Conservation (phyloP, 2,113 vertebrate species). For the Clarias magur region DNA sequence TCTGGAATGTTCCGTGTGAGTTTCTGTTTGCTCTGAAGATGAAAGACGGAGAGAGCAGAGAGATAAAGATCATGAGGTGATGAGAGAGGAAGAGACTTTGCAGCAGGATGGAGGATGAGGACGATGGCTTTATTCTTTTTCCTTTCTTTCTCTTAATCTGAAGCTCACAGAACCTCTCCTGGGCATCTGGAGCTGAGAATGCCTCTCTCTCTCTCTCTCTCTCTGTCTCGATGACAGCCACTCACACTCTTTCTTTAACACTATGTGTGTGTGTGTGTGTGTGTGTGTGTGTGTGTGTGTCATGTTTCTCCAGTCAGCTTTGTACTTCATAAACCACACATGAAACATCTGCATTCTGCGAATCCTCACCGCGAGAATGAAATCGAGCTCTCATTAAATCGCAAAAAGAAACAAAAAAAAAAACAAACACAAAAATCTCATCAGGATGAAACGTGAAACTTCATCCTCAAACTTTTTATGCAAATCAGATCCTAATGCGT, state of each 20-base stretch:
- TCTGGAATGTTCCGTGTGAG: background rate
- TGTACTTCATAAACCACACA: background rate
- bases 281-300: slow-evolving; percentile 2
- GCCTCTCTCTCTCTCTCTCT: background rate
- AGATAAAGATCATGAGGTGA: background rate
- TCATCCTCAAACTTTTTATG: background rate
- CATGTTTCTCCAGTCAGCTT: background rate
- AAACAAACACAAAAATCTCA: background rate
- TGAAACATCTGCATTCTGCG: background rate
- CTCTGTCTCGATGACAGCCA: background rate
- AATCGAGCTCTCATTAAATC: background rate
- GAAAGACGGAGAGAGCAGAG: background rate
- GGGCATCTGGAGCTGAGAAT: background rate
- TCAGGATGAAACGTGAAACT: slow-evolving; percentile 3
- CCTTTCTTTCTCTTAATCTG: background rate
- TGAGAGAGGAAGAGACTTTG: no score
- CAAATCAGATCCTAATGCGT: background rate
- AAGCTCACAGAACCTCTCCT: background rate
- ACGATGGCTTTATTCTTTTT: slow-evolving; percentile 11
- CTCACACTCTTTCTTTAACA: background rate
- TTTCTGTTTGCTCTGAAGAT: background rate
- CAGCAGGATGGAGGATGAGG: background rate
- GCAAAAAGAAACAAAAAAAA: no score
- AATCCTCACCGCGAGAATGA: background rate
- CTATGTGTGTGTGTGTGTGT: background rate